Conservation (phyloP, 2,113 vertebrate genomes). For the Anthoscopus minutus region DNA sequence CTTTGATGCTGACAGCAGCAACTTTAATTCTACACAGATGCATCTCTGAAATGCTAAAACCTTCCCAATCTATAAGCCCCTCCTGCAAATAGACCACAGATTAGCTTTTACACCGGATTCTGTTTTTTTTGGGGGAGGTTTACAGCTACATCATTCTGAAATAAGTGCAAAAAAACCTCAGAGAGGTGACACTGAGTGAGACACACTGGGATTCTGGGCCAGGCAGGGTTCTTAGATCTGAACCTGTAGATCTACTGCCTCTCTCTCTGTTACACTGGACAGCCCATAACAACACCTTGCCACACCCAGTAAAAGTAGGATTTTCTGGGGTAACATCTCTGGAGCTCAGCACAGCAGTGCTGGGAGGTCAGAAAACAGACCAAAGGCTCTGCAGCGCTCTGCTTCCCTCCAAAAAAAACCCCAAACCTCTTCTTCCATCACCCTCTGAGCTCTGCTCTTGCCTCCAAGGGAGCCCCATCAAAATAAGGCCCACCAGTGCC, state of each 20-base stretch:
- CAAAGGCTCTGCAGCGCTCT: neutral
- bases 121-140: neutral
- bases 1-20: slow-evolving; percentile 2
- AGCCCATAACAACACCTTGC: neutral
- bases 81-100: neutral
- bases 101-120: neutral
- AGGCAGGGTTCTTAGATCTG: neutral
- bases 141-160: neutral
- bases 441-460: neutral
- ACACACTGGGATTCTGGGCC: neutral
- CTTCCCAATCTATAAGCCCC: neutral
- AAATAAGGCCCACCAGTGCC: neutral
- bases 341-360: neutral
- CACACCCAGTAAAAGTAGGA: fast-evolving
- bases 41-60: neutral
- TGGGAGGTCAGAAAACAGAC: neutral
- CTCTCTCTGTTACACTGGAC: neutral
- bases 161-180: neutral
- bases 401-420: neutral
- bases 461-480: neutral
- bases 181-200: neutral
- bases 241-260: neutral
- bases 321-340: neutral
- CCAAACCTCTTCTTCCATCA: neutral
- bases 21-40: neutral